phyloP scores from a whole-genome alignment of 2,797 vertebrate species.

The Ctenochaetus hawaiiensis region DNA sequence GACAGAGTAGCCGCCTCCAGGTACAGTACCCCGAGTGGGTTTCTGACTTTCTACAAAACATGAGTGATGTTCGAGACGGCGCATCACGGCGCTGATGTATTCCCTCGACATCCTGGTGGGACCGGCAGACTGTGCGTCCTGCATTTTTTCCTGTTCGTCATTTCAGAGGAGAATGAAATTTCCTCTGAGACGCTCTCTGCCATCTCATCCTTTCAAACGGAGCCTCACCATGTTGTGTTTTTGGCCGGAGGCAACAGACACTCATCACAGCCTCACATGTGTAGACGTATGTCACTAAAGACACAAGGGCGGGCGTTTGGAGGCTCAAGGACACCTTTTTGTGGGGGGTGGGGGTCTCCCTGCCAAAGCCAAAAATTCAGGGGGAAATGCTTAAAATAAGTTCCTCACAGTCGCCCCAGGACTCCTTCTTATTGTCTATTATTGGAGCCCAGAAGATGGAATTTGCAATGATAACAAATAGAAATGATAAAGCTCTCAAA shows the following conservation, averaged over 20 bases:
- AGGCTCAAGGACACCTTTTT: constrained; percentile 55
- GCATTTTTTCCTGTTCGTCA: constrained; percentile 49
- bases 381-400: constrained; percentile 20
- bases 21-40: constrained; percentile 48
- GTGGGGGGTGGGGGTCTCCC: neutral
- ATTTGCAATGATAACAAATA: neutral
- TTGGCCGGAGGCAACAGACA: constrained; percentile 49
- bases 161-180: constrained; percentile 59
- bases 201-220: constrained; percentile 48
- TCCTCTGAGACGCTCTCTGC: constrained; percentile 57
- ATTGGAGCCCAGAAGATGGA: neutral
- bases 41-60: constrained; percentile 42
- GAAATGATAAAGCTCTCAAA: neutral
- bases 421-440: neutral
- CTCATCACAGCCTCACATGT: constrained; percentile 52
- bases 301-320: constrained; percentile 33
- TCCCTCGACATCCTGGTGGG: constrained; percentile 38
- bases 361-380: constrained; percentile 22
- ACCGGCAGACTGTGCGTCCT: constrained; percentile 25
- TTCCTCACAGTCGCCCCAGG: neutral
- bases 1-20: constrained; percentile 63
- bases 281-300: constrained; percentile 61
- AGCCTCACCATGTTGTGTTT: constrained; percentile 39
- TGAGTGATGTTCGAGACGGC: constrained; percentile 44
- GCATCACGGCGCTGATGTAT: constrained; percentile 20